These are phyloP conservation scores for Sebastiscus tertius DNA, from an alignment of 2,797 vertebrate genomes.

Conservation along the genomic window DNA sequence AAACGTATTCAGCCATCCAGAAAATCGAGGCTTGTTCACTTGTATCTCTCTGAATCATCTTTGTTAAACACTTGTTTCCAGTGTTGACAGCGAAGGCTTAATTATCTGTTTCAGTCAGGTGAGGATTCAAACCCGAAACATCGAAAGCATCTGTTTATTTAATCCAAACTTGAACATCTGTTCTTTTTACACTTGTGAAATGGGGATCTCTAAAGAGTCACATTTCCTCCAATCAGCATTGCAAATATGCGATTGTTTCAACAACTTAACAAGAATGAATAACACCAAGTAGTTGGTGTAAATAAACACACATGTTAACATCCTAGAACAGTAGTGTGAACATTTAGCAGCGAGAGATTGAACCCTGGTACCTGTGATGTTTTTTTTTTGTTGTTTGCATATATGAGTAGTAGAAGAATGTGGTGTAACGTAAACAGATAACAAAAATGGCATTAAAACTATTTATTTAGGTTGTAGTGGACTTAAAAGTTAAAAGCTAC, in stretches of 20 bases:
- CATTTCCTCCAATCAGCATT: neutral
- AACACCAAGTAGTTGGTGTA: neutral
- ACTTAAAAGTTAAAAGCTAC: neutral
- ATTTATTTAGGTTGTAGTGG: neutral
- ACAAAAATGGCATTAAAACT: too few relatives aligned
- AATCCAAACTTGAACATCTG: slow-evolving; percentile 32
- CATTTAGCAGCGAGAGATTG: neutral
- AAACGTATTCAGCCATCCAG: neutral
- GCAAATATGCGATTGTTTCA: neutral
- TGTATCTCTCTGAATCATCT: neutral
- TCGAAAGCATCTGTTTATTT: neutral
- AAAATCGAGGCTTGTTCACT: neutral
- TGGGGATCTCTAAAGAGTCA: neutral
- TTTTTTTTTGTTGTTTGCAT: neutral
- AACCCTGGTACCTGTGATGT: neutral
- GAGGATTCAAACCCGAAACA: slow-evolving; percentile 7
- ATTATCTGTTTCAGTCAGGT: neutral
- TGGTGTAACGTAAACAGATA: too few relatives aligned
- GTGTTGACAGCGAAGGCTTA: neutral
- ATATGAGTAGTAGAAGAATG: neutral
- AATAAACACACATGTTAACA: neutral
- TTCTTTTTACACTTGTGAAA: neutral
- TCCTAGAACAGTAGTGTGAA: neutral
- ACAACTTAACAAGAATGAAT: neutral
- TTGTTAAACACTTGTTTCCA: neutral